These are phyloP conservation scores for Venustoraphidia nigricollis DNA, from an alignment of 2,888 invertebrate genomes.

Conservation along the genomic window DNA sequence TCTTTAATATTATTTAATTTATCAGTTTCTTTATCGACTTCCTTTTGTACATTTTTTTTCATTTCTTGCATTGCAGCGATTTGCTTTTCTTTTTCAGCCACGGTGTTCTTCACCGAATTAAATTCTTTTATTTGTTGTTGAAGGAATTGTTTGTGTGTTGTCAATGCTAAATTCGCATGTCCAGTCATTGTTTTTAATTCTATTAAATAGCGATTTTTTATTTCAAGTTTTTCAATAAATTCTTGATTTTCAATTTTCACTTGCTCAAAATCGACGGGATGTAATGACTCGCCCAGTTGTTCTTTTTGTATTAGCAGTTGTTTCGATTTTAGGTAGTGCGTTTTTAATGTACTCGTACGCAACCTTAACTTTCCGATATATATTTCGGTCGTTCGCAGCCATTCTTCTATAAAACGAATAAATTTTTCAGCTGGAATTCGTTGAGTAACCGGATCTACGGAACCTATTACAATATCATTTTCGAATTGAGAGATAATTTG, in stretches of 20 bases:
- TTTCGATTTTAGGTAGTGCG: slow-evolving; percentile 35
- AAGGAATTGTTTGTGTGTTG: slow-evolving; percentile 38
- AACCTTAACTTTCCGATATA: slow-evolving; percentile 42
- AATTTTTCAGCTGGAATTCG: slow-evolving; percentile 45
- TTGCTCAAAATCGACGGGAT: slow-evolving; percentile 47
- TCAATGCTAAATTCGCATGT: slow-evolving; percentile 36
- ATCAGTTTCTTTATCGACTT: slow-evolving; percentile 26
- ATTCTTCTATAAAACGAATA: slow-evolving; percentile 42
- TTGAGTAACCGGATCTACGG: slow-evolving; percentile 40
- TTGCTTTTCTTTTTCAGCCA: slow-evolving; percentile 26
- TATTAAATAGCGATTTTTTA: slow-evolving; percentile 33
- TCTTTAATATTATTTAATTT: slow-evolving; percentile 27
- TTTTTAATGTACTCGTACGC: slow-evolving; percentile 36
- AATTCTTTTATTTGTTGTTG: slow-evolving; percentile 33
- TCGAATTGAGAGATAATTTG: slow-evolving; percentile 34
- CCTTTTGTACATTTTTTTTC: slow-evolving; percentile 23
- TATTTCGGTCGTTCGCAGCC: slow-evolving; percentile 36
- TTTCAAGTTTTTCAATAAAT: slow-evolving; percentile 33
- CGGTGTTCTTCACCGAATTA: slow-evolving; percentile 26
- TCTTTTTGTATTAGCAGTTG: slow-evolving; percentile 36
- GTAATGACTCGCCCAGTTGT: slow-evolving; percentile 39
- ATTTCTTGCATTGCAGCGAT: slow-evolving; percentile 30
- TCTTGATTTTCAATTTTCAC: slow-evolving; percentile 42
- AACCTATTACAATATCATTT: slow-evolving; percentile 32
- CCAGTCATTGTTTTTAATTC: slow-evolving; percentile 44